These are phyloP conservation scores for Palloptera scutellata DNA, from an alignment of 2,888 invertebrate genomes.

Conservation along the genomic window DNA sequence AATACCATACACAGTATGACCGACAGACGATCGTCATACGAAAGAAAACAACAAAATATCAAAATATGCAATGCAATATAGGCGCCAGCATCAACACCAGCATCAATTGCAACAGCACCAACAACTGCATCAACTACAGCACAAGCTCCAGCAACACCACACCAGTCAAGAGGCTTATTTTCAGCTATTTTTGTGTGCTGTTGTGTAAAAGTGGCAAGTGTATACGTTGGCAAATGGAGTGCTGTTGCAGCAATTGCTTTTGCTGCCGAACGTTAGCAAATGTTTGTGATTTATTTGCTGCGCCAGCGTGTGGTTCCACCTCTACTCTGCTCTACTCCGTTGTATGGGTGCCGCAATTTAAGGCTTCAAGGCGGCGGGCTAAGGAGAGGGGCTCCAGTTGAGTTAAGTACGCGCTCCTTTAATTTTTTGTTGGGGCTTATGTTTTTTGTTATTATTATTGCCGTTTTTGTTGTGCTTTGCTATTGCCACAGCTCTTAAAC, in stretches of 20 bases:
- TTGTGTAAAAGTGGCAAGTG: neutral
- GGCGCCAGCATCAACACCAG: constrained; percentile 11
- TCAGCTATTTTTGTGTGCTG: no score
- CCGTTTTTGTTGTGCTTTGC: neutral
- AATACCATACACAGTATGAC: neutral
- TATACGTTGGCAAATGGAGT: neutral
- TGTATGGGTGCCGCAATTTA: no score
- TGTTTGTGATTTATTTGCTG: constrained; percentile 6
- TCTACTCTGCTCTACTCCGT: no score
- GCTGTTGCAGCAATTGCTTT: neutral
- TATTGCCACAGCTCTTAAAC: no score
- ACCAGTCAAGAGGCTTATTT: no score
- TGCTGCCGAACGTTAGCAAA: neutral
- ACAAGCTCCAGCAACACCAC: neutral
- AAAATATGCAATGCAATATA: constrained; percentile 23
- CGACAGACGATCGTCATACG: constrained; percentile 10
- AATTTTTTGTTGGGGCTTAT: neutral
- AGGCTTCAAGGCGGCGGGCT: no score
- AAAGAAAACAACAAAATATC: constrained; percentile 19
- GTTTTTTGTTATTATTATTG: neutral
- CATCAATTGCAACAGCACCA: neutral
- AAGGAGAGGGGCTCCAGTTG: no score
- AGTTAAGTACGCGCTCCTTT: neutral
- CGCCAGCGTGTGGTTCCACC: no score
- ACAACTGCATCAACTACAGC: neutral